Percentiles rank a stretch among this genome's conserved stretches.
Evolutionary conservation across 2,113 vertebrate species (phyloP).

Genomic region (Ptilonorhynchus violaceus): DNA sequence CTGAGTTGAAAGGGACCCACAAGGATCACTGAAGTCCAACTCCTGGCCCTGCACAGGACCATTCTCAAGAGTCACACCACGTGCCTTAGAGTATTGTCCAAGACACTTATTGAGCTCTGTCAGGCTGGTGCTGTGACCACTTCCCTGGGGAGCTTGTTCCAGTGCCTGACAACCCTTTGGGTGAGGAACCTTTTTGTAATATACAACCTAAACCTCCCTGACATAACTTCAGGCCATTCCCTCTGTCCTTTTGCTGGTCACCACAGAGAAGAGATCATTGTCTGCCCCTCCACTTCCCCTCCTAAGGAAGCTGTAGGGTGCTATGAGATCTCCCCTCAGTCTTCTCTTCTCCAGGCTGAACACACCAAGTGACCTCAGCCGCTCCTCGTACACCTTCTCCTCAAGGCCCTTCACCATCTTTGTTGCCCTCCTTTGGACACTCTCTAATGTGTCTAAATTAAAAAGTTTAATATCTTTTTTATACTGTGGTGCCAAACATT

Average conservation of each 20-base stretch:
- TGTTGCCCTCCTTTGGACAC: fast-evolving
- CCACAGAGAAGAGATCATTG: not conserved
- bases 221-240: not conserved
- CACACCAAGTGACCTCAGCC: not conserved
- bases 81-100: too few species aligned
- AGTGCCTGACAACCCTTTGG: not conserved
- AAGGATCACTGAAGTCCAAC: fast-evolving
- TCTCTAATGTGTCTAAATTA: too few species aligned
- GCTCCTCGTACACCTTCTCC: fast-evolving
- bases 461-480: not conserved
- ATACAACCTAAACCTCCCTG: not conserved
- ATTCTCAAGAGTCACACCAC: not conserved
- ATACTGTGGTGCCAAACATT: too few species aligned
- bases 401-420: not conserved
- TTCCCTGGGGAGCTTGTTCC: not conserved
- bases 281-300: not conserved
- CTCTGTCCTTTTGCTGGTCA: not conserved
- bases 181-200: not conserved
- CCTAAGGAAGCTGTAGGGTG: not conserved
- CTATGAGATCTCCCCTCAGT: fast-evolving
- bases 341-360: not conserved
- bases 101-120: not conserved
- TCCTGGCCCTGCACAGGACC: too few species aligned
- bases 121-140: not conserved
- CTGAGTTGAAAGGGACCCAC: not conserved